Base-by-base conservation (phyloP, 2,888 invertebrate species). In the Deroplatys truncata region DNA sequence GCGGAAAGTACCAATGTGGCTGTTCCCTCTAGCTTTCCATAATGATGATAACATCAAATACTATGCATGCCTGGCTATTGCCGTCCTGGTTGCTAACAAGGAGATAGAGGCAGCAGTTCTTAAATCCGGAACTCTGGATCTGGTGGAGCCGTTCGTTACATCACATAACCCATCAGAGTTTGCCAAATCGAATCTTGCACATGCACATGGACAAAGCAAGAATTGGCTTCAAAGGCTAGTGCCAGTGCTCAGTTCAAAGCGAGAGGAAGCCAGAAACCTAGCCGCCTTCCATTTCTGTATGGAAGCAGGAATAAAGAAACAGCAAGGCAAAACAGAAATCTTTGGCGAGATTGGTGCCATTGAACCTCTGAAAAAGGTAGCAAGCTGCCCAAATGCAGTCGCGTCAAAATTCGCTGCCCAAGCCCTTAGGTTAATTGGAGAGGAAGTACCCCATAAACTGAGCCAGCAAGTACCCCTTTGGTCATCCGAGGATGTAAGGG, bases 221-320 rank as follows among this genome's bases (percentile, higher is more conserved):
- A 98, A 98, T 92, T 99, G 99, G 99, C 94, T 99, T 89, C 96
- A 97, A 93, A 95, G 98, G 92, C 94, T 99, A 91, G 98, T 99
- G 8, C 99, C 99, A 0, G 98, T 99, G 20, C 94, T 99, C 89
- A 97, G 97, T 93, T 99, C 99, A 84, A 98, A 98, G 93, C 95
- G 99, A 90, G 98, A 99, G 93, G 99, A 99, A 94, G 99, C 99
- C 0, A 96, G 98, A 92, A 98, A 98, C 93, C 94, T 99, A 92
- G 99, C 99, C 7, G 99, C 99, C 82, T 99, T 99, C 93, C 99
- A 99, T 93, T 98, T 99, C 93, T 99, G 99, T 93, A 99, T 99
- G 98, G 99, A 99, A 94, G 99, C 99, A 20, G 98, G 98, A 82
- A 99, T 99, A 89, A 99, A 99, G 93, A 98, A 98, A 92, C 97